Evolutionary conservation across 2,888 invertebrate species (phyloP).

Genomic region (Apotomis capreana): DNA sequence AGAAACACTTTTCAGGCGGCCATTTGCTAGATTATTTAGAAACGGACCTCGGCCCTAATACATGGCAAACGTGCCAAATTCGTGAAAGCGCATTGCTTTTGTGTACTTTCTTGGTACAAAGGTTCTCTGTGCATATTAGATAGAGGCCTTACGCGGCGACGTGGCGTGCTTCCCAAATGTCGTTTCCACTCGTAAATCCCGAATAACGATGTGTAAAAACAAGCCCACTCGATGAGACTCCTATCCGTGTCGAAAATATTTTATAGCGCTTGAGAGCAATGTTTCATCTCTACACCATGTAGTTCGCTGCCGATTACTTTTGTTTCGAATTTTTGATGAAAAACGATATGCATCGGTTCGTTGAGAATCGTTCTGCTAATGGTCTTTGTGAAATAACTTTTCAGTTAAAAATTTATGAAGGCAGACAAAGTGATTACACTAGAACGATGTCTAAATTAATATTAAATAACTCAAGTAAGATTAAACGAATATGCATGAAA

Average conservation of each 20-base stretch:
- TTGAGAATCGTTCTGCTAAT: background rate
- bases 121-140: conserved; percentile 77
- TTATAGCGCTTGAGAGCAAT: conserved; percentile 21
- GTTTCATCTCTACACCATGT: conserved; percentile 22
- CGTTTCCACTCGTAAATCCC: conserved; percentile 64
- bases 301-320: conserved; percentile 21
- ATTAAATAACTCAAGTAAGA: too few species aligned
- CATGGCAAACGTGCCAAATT: conserved; percentile 64
- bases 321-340: background rate
- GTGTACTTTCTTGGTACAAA: conserved; percentile 61
- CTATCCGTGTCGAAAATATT: conserved; percentile 36
- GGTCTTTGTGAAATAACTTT: background rate
- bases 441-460: too few species aligned
- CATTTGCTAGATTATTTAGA: conserved; percentile 76
- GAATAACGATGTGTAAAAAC: conserved; percentile 62
- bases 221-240: conserved; percentile 32
- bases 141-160: conserved; percentile 63
- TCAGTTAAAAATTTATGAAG: background rate
- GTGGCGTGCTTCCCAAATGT: conserved; percentile 66
- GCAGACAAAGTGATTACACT: background rate
- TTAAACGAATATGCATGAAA: too few species aligned
- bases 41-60: conserved; percentile 67
- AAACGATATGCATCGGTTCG: background rate
- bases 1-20: conserved; percentile 62
- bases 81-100: conserved; percentile 65